A percentile compares a stretch with the other conserved stretches of the same genome.
Conservation (phyloP, 2,113 vertebrate genomes). For the Calonectris borealis region DNA sequence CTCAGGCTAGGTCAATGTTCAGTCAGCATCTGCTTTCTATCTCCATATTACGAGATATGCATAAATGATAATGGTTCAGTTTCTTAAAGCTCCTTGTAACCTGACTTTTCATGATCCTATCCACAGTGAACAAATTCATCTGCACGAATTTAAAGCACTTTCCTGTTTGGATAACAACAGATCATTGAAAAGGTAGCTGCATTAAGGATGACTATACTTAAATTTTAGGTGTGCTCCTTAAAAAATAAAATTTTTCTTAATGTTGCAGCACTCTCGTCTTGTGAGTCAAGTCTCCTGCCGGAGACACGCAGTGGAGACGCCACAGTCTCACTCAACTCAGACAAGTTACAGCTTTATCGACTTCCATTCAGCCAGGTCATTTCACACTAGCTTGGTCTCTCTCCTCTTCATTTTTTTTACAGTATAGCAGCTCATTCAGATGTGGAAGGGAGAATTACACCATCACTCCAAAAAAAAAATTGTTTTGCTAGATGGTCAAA, state of each 20-base stretch:
- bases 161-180: not conserved
- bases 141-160: not conserved
- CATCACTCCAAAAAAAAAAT: not conserved
- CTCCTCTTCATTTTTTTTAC: not conserved
- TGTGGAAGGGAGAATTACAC: conserved; percentile 2
- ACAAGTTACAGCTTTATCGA: not conserved
- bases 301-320: not conserved
- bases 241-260: not conserved
- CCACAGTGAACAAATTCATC: not conserved
- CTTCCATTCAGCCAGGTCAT: not conserved
- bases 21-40: conserved; percentile 40
- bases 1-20: not conserved
- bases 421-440: conserved; percentile 5
- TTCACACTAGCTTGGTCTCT: conserved; percentile 31
- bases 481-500: not conserved
- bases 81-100: not conserved
- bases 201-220: not conserved
- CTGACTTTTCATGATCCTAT: not conserved
- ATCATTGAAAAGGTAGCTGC: not conserved
- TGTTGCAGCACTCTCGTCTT: not conserved
- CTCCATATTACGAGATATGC: not conserved
- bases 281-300: not conserved
- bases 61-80: not conserved
- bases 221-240: not conserved
- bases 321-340: not conserved